Percentiles rank a stretch among this genome's conserved stretches.
Evolutionary conservation across 2,113 vertebrate genomes (phyloP).

Genomic region (Tautogolabrus adspersus): DNA sequence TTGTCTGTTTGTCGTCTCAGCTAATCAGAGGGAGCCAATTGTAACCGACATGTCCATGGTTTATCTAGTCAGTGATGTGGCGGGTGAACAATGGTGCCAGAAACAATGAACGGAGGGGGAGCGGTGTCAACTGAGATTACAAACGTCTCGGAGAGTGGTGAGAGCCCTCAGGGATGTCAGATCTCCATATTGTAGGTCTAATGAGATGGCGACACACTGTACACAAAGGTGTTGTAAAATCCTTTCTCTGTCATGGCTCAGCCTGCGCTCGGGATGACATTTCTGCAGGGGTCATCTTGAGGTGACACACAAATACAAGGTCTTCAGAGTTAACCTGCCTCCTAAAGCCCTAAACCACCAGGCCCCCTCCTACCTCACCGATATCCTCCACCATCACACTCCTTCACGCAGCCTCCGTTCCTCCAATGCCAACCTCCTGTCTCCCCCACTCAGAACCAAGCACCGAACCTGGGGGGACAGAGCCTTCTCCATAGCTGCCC

Average conservation of each 20-base stretch:
- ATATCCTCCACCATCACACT: too few relatives aligned
- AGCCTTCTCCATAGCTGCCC: too few relatives aligned
- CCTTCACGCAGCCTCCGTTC: too few relatives aligned
- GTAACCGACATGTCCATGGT: conserved; percentile 77
- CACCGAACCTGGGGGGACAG: too few relatives aligned
- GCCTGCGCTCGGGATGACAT: conserved; percentile 52
- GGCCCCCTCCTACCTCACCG: too few relatives aligned
- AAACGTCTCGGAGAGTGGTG: conserved; percentile 58
- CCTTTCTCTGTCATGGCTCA: conserved; percentile 53
- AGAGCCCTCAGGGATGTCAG: conserved; percentile 65
- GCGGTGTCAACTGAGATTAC: conserved; percentile 70
- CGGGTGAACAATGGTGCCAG: conserved; percentile 74
- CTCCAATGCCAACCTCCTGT: too few relatives aligned
- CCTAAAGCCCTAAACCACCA: too few relatives aligned
- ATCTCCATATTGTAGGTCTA: conserved; percentile 75
- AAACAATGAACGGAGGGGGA: conserved; percentile 65
- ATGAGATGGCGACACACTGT: conserved; percentile 71
- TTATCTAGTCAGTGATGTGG: conserved; percentile 78
- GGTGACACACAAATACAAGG: conserved; percentile 57
- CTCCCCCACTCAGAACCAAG: too few relatives aligned
- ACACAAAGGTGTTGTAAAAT: conserved; percentile 72
- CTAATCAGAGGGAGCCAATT: conserved; percentile 74
- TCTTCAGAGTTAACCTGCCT: conserved; percentile 31
- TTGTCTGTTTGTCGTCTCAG: conserved; percentile 35
- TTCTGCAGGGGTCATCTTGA: conserved; percentile 63